A percentile compares a stretch with the other conserved stretches of the same genome.
phyloP scores from a whole-genome alignment of 2,888 invertebrate species.

The Leptothorax acervorum region DNA sequence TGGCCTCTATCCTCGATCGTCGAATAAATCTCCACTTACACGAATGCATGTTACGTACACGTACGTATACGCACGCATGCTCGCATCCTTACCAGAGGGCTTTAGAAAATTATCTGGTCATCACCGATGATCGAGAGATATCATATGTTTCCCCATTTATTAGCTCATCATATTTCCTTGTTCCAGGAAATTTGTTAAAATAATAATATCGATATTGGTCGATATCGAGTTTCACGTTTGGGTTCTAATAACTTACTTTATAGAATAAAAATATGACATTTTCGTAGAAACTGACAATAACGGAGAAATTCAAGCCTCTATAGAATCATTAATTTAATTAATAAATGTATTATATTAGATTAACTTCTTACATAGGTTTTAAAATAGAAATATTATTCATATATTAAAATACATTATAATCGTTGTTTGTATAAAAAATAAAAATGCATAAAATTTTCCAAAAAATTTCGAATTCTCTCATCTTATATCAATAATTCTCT shows the following conservation, averaged over 20 bases:
- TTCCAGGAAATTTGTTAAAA: neutral
- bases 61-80: neutral
- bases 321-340: neutral
- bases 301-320: neutral
- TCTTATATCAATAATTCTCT: neutral
- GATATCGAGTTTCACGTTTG: neutral
- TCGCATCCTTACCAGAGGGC: neutral
- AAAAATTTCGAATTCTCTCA: neutral
- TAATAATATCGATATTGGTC: neutral
- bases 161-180: neutral
- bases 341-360: neutral
- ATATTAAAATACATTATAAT: neutral
- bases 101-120: neutral
- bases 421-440: neutral
- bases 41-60: neutral
- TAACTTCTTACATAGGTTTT: neutral
- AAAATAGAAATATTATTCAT: conserved; percentile 1
- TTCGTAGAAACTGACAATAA: neutral
- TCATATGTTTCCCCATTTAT: neutral
- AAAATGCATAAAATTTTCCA: neutral
- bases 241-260: neutral
- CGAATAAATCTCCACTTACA: neutral
- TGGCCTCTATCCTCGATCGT: neutral
- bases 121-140: neutral
- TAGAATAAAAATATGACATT: neutral